Conservation (phyloP, 2,888 invertebrate species). For the Cenopis cana region DNA sequence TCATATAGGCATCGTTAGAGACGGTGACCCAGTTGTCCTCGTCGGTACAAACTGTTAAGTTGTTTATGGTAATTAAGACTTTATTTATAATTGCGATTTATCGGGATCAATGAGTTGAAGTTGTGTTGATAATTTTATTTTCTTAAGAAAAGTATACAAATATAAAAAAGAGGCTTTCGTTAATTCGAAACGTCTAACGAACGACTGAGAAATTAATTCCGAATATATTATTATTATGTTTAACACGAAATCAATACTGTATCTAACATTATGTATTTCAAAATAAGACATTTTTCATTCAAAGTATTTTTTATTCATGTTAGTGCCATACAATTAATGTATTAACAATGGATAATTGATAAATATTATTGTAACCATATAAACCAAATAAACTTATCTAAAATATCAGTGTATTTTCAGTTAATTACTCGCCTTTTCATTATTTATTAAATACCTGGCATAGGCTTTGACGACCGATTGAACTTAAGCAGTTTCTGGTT, state of each 20-base stretch:
- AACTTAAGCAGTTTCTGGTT: too few species aligned
- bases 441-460: not conserved
- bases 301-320: slow-evolving; percentile 75
- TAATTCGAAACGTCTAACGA: slow-evolving; percentile 73
- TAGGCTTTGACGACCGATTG: too few species aligned
- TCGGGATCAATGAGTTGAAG: slow-evolving; percentile 81
- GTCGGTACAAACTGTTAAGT: slow-evolving; percentile 80
- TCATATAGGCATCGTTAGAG: slow-evolving; percentile 58
- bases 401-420: slow-evolving; percentile 66
- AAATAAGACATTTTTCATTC: slow-evolving; percentile 68
- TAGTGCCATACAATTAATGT: slow-evolving; percentile 85
- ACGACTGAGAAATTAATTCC: slow-evolving; percentile 84
- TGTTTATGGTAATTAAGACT: slow-evolving; percentile 73
- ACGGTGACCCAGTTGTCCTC: slow-evolving; percentile 79
- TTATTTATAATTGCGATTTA: slow-evolving; percentile 77
- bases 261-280: slow-evolving; percentile 57
- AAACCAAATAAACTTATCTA: slow-evolving; percentile 82
- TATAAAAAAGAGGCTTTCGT: slow-evolving; percentile 75
- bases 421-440: slow-evolving; percentile 41
- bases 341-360: slow-evolving; percentile 83
- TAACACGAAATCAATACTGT: slow-evolving; percentile 60
- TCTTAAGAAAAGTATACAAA: slow-evolving; percentile 66
- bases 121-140: slow-evolving; percentile 78
- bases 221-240: slow-evolving; percentile 70
- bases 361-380: slow-evolving; percentile 83